Percentiles rank a stretch among this genome's conserved stretches.
Conservation (phyloP, 2,888 invertebrate genomes). For the Maniola hyperantus region DNA sequence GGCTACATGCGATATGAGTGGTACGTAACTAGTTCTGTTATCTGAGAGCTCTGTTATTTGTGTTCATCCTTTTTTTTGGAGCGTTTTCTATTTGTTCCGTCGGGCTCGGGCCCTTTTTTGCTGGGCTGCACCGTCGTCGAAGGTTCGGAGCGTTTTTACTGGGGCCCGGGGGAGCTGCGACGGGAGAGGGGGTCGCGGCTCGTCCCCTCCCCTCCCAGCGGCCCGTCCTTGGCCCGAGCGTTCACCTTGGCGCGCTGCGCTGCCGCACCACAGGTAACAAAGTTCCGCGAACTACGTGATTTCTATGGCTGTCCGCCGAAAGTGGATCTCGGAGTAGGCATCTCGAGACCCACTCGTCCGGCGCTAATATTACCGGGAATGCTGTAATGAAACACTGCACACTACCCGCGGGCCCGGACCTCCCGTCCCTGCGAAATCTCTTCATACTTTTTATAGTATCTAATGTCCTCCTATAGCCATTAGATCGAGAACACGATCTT, state of each 20-base stretch:
- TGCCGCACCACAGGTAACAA: constrained; percentile 80
- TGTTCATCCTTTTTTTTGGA: constrained; percentile 67
- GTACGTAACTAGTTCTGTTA: constrained; percentile 69
- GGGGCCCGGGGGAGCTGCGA: constrained; percentile 54
- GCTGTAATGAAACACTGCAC: constrained; percentile 65
- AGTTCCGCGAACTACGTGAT: constrained; percentile 82
- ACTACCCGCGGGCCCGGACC: constrained; percentile 48
- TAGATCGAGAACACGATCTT: constrained; percentile 46
- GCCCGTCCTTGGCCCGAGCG: constrained; percentile 81
- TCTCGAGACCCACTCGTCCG: constrained; percentile 58
- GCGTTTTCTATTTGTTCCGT: constrained; percentile 80
- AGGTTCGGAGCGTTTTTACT: constrained; percentile 76
- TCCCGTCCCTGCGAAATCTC: constrained; percentile 40
- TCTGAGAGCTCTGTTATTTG: constrained; percentile 72
- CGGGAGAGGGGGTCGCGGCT: constrained; percentile 50
- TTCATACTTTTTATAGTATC: constrained; percentile 48
- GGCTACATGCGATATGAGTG: constrained; percentile 49
- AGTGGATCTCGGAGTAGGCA: constrained; percentile 65
- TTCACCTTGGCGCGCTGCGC: constrained; percentile 81
- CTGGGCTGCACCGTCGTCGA: constrained; percentile 69
- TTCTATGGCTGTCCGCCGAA: constrained; percentile 77
- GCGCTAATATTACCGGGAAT: constrained; percentile 68
- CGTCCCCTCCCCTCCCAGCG: constrained; percentile 71
- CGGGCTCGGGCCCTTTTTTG: constrained; percentile 69
- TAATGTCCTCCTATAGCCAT: constrained; percentile 43